Base-by-base conservation (phyloP, 2,888 invertebrate species). In the Trissolcus japonicus region DNA sequence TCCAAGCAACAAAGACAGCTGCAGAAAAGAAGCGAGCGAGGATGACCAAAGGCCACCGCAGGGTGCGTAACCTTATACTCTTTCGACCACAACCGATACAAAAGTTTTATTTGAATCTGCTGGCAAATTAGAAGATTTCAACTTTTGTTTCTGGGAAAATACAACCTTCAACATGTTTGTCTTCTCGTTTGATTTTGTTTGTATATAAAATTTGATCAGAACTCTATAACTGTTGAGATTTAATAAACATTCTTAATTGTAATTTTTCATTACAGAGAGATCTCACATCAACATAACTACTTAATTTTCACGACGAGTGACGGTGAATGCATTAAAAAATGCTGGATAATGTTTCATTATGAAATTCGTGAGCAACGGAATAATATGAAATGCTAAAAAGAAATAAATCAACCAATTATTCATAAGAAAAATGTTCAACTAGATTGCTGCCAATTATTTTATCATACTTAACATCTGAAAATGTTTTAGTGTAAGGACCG, bases 11-110 rank as follows among this genome's bases (percentile, higher is more conserved):
- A 43, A 63, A 73, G 55, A 66, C 40, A 43, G 51, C 46, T 35
- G 48, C 54, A 53, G 56, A 61, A 55, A 51, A 55, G 65, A 53
- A 65, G 46, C 25, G 50, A 73, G 61, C n/a, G 13, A 41, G 84
- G 85, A 84, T 85, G 85, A 87, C 82, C 87, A 87, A 87, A 88
- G 87, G 86, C 87, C 88, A 88, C 88, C 87, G 86, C 87, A 82
- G 86, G 88, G 84, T 87, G 85, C 86, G 87, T 86, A 87, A 85
- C 85, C 85, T 85, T 84, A 17, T 19, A 82, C 74, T 78, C 61
- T 16, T 46, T 76, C 50, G 35, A n/a, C 29, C 63, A 43, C 35
- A 72, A 62, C 61, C 60, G 48, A 60, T 35, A 35, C 35, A 9
- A 35, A 35, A 35, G 9, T 35, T 35, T 35, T 35, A 35, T 35